Evolutionary conservation across 2,797 vertebrate genomes (phyloP).

Genomic region (Sebastes diaconus): DNA sequence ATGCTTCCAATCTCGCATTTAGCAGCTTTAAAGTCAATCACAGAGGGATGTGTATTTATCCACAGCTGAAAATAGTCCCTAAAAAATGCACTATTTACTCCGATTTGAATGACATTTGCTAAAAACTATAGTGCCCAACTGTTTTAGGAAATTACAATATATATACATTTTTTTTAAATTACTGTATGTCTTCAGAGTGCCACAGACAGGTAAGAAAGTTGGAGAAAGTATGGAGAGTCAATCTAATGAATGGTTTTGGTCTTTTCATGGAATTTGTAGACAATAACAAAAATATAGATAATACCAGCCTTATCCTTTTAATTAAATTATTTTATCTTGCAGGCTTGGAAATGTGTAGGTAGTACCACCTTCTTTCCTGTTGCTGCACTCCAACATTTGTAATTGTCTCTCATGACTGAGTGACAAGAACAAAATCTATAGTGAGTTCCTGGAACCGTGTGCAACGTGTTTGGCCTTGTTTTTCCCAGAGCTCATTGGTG

Average conservation of each 20-base stretch:
- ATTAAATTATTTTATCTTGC: background rate
- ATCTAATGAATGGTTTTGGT: background rate
- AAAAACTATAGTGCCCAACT: background rate
- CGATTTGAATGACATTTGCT: no score
- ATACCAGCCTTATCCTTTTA: background rate
- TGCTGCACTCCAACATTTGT: background rate
- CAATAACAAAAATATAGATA: background rate
- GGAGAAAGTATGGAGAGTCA: background rate
- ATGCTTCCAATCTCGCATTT: no score
- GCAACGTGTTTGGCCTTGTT: background rate
- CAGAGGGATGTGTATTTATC: background rate
- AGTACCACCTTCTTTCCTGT: background rate
- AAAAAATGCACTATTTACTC: background rate
- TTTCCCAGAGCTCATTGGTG: background rate
- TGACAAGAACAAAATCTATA: background rate
- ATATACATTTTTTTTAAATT: background rate
- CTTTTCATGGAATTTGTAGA: background rate
- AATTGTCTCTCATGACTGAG: background rate
- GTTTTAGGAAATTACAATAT: background rate
- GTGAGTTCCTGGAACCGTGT: background rate
- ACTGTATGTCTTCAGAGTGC: background rate
- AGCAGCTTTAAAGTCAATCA: background rate
- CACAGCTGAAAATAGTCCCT: background rate
- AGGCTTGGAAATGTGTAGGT: background rate
- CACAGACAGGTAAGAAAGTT: background rate